A percentile compares a stretch with the other conserved stretches of the same genome.
Conservation (phyloP, 2,888 invertebrate genomes). For the Scaeva pyrastri region DNA sequence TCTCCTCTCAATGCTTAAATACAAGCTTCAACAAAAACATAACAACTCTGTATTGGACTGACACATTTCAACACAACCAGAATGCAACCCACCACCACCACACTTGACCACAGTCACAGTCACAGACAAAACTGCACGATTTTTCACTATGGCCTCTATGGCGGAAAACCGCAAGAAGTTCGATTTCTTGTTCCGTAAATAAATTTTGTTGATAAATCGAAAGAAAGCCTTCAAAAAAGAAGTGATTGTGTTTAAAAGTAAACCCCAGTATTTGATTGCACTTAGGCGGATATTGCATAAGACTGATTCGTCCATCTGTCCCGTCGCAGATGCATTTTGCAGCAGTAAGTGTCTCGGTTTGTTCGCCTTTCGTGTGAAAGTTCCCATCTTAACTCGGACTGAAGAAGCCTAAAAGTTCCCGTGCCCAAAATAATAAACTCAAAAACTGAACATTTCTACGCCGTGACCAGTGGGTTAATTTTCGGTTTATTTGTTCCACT, state of each 20-base stretch:
- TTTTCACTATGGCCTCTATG: constrained; percentile 62
- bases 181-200: constrained; percentile 56
- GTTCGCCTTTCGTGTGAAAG: constrained; percentile 17
- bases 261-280: not conserved
- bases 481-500: not conserved
- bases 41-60: constrained; percentile 58
- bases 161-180: constrained; percentile 63
- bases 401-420: not conserved
- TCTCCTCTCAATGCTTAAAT: not conserved
- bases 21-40: constrained; percentile 1
- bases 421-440: not conserved
- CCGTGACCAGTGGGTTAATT: constrained; percentile 6
- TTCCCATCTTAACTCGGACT: not conserved
- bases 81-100: constrained; percentile 13
- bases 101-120: constrained; percentile 39
- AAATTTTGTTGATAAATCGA: constrained; percentile 40
- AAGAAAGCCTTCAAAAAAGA: constrained; percentile 45
- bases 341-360: constrained; percentile 10
- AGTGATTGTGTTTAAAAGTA: too few relatives aligned
- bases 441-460: constrained; percentile 15
- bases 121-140: constrained; percentile 40
- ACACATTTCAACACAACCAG: constrained; percentile 55
- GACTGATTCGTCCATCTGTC: not conserved
- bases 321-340: constrained; percentile 5
- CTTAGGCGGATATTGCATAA: constrained; percentile 9